Evolutionary conservation across 2,113 vertebrate genomes (phyloP), one percentile per base, ranked within the genome.

Genomic region (Periophthalmodon schlosseri): DNA sequence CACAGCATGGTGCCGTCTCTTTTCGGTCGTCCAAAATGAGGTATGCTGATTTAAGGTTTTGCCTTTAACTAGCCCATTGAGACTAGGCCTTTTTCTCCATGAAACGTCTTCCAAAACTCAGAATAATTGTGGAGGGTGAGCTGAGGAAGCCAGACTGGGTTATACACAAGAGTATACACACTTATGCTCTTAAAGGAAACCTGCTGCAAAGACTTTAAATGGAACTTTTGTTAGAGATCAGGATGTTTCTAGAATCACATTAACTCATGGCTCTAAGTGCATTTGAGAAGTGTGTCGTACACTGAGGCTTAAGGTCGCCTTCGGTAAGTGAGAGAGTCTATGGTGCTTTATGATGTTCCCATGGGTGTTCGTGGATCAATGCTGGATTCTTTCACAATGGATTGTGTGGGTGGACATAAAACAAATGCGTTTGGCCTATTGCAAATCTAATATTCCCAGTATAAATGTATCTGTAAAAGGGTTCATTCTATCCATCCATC

Each of bases 41-140:
- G 15, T 52, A 33, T 11, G 28, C 28, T 52, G 44, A 74, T 75
- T 20, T 58, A 67, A 54, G 23, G 18, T 69, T 65, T 66, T 2
- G 5, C 69, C 74, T 75, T 69, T 36, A 75, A 61, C 66, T 67
- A 44, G 7, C 69, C 70, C 64, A 56, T 5, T 72, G 63, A 80
- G 16, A 46, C 28, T 11, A 68, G 67, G 10, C 50, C 4, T 70
- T 36, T 21, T 68, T 74, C 46, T 67, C 65, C 81, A 61, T 77
- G 15, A 20, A 3, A 63, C 58, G 69, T 82, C 56, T 79, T 81
- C 72, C 80, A 72, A 76, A 68, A 44, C 64, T 74, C 66, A 2
- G 39, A 52, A 64, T 74, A 74, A 74, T 80, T 80, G 80, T 65
- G 34, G 46, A 16, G 61, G 70, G 72, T 75, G 47, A 81, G 44